Evolutionary conservation across 2,797 vertebrate genomes (phyloP), one percentile per base, ranked within the genome.

Genomic region (Channallabes apus): DNA sequence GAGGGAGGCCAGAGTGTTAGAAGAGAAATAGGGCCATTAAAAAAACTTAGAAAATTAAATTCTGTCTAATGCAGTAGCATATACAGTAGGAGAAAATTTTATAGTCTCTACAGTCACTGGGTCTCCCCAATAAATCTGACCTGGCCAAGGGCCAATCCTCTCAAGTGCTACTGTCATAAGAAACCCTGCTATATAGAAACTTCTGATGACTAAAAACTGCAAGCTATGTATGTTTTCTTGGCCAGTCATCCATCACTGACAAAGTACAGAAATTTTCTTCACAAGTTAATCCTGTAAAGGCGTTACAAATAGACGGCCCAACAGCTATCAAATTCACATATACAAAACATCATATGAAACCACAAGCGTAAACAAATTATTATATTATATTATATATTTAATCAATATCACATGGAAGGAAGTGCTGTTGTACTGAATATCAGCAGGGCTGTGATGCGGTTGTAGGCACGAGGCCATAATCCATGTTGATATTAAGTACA

Each of bases 181-280:
- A 93, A 91, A 89, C 87, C 80, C 89, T 90, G 88, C 91, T 91
- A 92, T 90, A 51, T 51, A 73, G 89, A 90, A 58, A 46, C 38
- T 32, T 82, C 84, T 72, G 59, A 24, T 82, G 73, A 84, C 78
- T 78, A 82, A 64, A 51, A n/a, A 61, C 76, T 67, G 86, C 69
- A 80, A 91, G 90, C 90, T 89, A 90, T 94, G 91, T 90, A 90
- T 91, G 91, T 90, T 89, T 24, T 64, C 77, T 73, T 89, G 91
- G 91, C 92, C 92, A 94, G 90, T 93, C 92, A 93, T 94, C 88
- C 91, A 89, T 94, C 93, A 92, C 90, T 89, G 84, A 91, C 89
- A 86, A 92, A 92, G 86, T 75, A 91, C 89, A 90, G 89, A 78
- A 78, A n/a, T 79, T 79, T 3, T 62, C 14, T 93, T 93, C 89